Percentiles rank a stretch among this genome's conserved stretches.
phyloP scores from a whole-genome alignment of 64 coral and sea anemone species.

The Pocillopora verrucosa region DNA sequence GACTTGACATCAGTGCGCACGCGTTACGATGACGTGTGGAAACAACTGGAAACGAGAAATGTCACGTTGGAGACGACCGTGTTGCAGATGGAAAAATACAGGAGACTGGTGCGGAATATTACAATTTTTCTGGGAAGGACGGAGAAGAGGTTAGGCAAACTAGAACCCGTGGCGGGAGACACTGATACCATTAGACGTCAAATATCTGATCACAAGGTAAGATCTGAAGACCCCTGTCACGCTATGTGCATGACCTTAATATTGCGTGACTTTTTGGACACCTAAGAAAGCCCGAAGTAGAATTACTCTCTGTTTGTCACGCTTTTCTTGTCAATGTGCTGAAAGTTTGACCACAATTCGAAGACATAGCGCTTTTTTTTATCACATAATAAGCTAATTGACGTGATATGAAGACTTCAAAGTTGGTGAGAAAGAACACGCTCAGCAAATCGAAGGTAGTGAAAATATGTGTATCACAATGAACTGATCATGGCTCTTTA shows the following conservation, averaged over 20 bases:
- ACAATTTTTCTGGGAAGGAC: conserved; percentile 63
- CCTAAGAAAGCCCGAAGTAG: not conserved
- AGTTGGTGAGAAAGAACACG: too few species aligned
- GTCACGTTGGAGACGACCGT: conserved; percentile 81
- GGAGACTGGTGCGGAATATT: conserved; percentile 69
- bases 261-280: not conserved
- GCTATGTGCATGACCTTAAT: not conserved
- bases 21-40: conserved; percentile 93
- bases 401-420: too few species aligned
- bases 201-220: conserved; percentile 91
- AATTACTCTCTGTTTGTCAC: too few species aligned
- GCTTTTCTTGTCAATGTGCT: too few species aligned
- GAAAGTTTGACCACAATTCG: too few species aligned
- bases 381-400: too few species aligned
- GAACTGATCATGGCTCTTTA: too few species aligned
- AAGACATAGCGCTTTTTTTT: too few species aligned
- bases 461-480: too few species aligned
- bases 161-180: conserved; percentile 69
- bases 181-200: conserved; percentile 63
- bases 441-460: too few species aligned
- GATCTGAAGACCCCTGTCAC: not conserved
- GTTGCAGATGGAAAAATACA: conserved; percentile 86
- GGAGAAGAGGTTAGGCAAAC: conserved; percentile 65
- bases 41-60: conserved; percentile 70
- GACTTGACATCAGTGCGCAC: conserved; percentile 73